phyloP scores from a whole-genome alignment of 2,888 invertebrate species.

The Cheiracanthium punctorium region DNA sequence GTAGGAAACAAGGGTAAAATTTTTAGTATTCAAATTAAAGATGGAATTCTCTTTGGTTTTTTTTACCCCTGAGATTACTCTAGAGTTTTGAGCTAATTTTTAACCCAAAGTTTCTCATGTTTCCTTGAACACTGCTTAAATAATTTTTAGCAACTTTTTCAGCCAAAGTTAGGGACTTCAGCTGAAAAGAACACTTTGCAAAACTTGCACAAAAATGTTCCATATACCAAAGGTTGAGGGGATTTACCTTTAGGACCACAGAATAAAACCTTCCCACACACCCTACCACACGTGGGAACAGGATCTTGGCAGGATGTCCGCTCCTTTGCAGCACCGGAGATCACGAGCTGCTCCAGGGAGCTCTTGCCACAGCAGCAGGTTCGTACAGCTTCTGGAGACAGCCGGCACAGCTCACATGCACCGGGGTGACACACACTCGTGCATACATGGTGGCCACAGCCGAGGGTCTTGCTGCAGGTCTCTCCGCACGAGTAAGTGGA shows the following conservation, averaged over 20 bases:
- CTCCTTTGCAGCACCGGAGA: conserved; percentile 25
- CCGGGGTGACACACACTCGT: conserved; percentile 83
- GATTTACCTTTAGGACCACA: conserved; percentile 76
- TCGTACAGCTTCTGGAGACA: conserved; percentile 81
- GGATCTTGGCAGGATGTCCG: conserved; percentile 86
- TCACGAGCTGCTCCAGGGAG: conserved; percentile 75
- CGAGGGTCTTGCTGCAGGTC: conserved; percentile 81
- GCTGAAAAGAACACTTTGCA: too few relatives aligned
- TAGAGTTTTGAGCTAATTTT: too few relatives aligned
- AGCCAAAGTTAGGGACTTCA: too few relatives aligned
- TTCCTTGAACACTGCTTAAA: too few relatives aligned
- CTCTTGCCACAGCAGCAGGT: conserved; percentile 88
- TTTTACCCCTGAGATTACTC: too few relatives aligned
- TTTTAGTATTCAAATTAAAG: too few relatives aligned
- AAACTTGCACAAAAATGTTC: too few relatives aligned
- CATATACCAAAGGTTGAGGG: too few relatives aligned
- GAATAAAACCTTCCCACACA: conserved; percentile 65
- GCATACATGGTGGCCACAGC: conserved; percentile 86
- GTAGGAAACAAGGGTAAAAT: too few relatives aligned
- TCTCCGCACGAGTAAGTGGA: conserved; percentile 83
- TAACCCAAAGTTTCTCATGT: too few relatives aligned
- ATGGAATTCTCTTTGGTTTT: too few relatives aligned
- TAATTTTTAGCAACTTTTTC: too few relatives aligned
- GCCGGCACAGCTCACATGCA: conserved; percentile 81
- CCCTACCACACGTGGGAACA: conserved; percentile 80